phyloP scores from a whole-genome alignment of 2,113 vertebrate genomes.

The Columba janthina region DNA sequence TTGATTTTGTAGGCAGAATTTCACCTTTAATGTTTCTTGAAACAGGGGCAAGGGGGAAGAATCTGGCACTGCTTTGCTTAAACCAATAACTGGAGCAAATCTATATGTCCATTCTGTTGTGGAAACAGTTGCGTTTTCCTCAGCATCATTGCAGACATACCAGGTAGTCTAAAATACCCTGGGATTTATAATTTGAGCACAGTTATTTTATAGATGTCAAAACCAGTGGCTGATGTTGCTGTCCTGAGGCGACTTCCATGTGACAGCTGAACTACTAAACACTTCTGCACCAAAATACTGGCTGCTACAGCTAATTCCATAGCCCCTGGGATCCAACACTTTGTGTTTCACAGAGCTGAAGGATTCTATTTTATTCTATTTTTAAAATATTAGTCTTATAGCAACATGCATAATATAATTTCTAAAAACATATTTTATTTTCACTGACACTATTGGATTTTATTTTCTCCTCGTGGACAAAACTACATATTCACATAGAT shows the following conservation, averaged over 20 bases:
- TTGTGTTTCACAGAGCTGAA: background rate
- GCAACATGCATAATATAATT: background rate
- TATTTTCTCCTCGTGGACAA: background rate
- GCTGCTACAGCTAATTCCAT: background rate
- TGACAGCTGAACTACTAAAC: background rate
- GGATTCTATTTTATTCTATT: background rate
- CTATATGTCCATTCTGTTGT: background rate
- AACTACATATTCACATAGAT: background rate
- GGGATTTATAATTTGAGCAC: constrained; percentile 24
- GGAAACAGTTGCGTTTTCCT: background rate
- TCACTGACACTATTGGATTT: background rate
- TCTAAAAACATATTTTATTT: background rate
- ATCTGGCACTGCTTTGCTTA: background rate
- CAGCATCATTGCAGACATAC: background rate
- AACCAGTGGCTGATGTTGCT: background rate
- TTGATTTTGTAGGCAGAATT: background rate
- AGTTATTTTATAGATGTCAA: constrained; percentile 12
- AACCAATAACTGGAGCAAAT: background rate
- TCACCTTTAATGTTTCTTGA: background rate
- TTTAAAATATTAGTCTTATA: background rate
- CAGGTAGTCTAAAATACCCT: background rate
- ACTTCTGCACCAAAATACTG: background rate
- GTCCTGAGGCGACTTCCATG: background rate
- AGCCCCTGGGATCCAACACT: background rate
- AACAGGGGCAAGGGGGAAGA: accelerated